Evolutionary conservation across 2,888 invertebrate genomes (phyloP).

Genomic region (Clostera curtula): DNA sequence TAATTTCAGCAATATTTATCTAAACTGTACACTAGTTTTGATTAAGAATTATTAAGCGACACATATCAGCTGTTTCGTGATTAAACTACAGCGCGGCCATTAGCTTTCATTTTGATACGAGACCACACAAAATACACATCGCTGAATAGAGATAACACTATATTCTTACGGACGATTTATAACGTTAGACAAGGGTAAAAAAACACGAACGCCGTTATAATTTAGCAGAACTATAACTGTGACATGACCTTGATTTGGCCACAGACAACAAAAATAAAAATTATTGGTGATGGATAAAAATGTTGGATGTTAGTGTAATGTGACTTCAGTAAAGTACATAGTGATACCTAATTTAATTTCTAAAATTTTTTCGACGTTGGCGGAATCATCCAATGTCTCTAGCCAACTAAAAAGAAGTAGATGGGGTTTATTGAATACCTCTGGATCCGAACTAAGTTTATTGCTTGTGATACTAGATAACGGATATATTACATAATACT

Average conservation of each 20-base stretch:
- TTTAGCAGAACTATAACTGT: conserved; percentile 23
- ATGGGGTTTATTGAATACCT: too few relatives aligned
- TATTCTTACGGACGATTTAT: too few relatives aligned
- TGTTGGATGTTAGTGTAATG: conserved; percentile 1
- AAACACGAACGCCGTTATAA: conserved; percentile 5
- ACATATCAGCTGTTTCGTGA: conserved; percentile 72
- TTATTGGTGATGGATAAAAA: not conserved
- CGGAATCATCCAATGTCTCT: too few relatives aligned
- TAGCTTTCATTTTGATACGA: conserved; percentile 51
- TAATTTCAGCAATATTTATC: conserved; percentile 30
- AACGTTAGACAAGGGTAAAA: not conserved
- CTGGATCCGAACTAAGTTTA: too few relatives aligned
- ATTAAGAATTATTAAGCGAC: conserved; percentile 48
- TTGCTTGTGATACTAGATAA: too few relatives aligned
- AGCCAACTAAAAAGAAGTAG: too few relatives aligned
- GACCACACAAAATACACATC: conserved; percentile 24
- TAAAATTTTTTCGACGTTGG: too few relatives aligned
- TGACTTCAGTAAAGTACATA: too few relatives aligned
- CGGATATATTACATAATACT: too few relatives aligned
- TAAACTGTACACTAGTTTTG: conserved; percentile 34
- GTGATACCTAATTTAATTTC: too few relatives aligned
- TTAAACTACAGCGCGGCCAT: conserved; percentile 62
- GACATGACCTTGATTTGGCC: conserved; percentile 48
- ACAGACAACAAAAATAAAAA: conserved; percentile 1
- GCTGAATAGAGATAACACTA: too few relatives aligned